Evolutionary conservation across 1,140 invertebrate species (phyloP), one percentile per base, ranked within the genome.

Genomic region (Rhagoletis zephyria): DNA sequence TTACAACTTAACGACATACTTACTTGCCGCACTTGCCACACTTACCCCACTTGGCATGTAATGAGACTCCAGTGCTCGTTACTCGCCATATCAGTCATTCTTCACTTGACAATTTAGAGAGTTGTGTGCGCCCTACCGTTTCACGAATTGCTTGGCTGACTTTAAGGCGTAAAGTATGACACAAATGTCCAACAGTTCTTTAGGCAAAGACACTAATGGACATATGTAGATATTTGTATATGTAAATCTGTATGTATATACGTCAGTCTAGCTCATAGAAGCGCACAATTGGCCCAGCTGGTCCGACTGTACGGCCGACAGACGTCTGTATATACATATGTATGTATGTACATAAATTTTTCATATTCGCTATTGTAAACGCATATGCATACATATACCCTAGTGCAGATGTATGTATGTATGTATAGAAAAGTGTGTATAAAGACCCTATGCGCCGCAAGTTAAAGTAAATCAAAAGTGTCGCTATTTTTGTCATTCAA

Each of bases 1-100:
- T 81, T 19, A 0, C 16, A 9, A 81, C 16, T 81, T 51, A 81
- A 81, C 30, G 30, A 30, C 30, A 30, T 30, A 30, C 30, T 30
- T 30, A 30, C 30, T 30, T 56, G 74, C 42, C 45, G 19, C 48
- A 63, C 61, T 63, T 63, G 61, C 61, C n/a, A 63, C 61, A 63
- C 9, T 63, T 88, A 70, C 86, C 64, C 85, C 40, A 45, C 81
- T 85, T 87, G 67, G 51, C 88, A 85, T 88, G 87, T 67, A 88
- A 89, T 87, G 87, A 65, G 88, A 90, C 88, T 87, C 77, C 70
- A 45, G 86, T 42, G 63, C 91, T 92, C 90, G 90, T 90, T 91
- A 90, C 89, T 92, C 89, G 91, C 90, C 89, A 92, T 90, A 92
- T 92, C 91, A 92, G 91, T 92, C 91, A 92, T 90, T 90, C 90